These are phyloP conservation scores for Lottia scabra DNA, from an alignment of 2,888 invertebrate species.

Conservation along the genomic window DNA sequence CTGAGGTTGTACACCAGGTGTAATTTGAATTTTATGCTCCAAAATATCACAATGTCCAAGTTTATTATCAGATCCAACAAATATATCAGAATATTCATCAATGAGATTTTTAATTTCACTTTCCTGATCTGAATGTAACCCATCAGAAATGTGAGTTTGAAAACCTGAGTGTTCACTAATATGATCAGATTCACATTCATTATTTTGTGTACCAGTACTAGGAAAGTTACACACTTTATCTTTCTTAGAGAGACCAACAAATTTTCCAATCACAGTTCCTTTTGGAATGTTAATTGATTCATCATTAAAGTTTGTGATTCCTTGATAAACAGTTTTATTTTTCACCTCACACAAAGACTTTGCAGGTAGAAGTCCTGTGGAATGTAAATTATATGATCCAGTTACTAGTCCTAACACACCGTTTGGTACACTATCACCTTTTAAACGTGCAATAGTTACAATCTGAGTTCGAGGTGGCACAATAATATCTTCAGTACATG, in stretches of 20 bases:
- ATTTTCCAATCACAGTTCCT: not conserved
- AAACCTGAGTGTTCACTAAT: not conserved
- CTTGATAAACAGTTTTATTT: not conserved
- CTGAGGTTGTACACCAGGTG: not conserved
- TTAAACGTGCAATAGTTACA: not conserved
- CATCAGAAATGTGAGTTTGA: not conserved
- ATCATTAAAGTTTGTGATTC: not conserved
- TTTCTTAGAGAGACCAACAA: not conserved
- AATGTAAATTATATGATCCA: conserved; percentile 1
- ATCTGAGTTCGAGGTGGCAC: not conserved
- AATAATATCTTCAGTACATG: not conserved
- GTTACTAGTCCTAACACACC: conserved; percentile 7
- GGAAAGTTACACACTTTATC: not conserved
- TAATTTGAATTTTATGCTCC: not conserved
- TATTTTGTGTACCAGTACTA: not conserved
- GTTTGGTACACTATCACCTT: conserved; percentile 8
- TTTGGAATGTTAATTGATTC: not conserved
- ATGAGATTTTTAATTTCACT: not conserved
- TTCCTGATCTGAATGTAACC: not conserved
- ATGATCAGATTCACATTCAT: not conserved
- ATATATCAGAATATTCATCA: conserved; percentile 7
- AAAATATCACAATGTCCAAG: conserved; percentile 10
- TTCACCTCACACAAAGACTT: conserved; percentile 1
- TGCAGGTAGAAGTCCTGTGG: conserved; percentile 3
- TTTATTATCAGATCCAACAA: conserved; percentile 2